Evolutionary conservation across 2,113 vertebrate species (phyloP).

Genomic region (Ovibos moschatus): DNA sequence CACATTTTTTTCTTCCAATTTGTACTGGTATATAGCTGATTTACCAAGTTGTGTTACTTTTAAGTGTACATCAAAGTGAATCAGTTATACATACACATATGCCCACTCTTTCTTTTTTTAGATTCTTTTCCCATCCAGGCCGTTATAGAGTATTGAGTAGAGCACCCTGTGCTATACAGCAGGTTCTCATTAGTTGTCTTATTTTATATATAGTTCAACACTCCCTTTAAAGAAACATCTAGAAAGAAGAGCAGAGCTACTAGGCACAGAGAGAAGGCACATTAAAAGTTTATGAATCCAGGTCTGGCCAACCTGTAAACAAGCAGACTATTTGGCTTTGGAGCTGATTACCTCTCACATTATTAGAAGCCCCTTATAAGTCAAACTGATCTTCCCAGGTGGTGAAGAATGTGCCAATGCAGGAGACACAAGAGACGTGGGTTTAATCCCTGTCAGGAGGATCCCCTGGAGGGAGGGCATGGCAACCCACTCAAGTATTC

Average conservation of each 20-base stretch:
- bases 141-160: background rate
- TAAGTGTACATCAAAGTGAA: background rate
- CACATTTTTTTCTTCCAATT: background rate
- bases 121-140: background rate
- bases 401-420: background rate
- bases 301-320: background rate
- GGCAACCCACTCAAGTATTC: background rate
- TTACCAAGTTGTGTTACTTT: background rate
- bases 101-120: background rate
- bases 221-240: background rate
- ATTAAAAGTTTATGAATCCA: background rate
- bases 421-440: background rate
- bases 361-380: constrained; percentile 30
- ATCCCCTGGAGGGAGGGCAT: background rate
- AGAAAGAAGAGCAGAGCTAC: background rate
- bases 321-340: background rate
- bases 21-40: background rate
- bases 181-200: background rate
- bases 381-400: background rate
- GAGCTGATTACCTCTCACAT: background rate
- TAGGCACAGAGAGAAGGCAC: background rate
- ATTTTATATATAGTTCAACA: background rate
- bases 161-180: background rate
- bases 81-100: background rate
- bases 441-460: background rate